Percentiles rank a stretch among this genome's conserved stretches.
phyloP scores from a whole-genome alignment of 35 echinoderm and acorn worm species.

The Acanthaster planci region DNA sequence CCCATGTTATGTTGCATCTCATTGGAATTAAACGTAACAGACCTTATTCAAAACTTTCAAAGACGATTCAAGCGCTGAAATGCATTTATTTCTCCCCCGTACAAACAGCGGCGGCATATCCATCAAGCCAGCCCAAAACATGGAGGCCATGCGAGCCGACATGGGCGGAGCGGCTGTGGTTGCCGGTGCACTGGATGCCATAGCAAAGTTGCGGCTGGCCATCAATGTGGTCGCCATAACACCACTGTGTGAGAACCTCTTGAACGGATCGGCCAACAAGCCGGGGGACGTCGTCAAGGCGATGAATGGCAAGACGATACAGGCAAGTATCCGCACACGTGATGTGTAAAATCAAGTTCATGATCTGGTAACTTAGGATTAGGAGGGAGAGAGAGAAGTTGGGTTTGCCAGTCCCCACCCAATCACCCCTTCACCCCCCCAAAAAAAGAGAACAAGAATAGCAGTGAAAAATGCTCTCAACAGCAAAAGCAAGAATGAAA shows the following conservation, averaged over 20 bases:
- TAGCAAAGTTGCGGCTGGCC: conserved; percentile 68
- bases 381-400: too few species aligned
- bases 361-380: too few species aligned
- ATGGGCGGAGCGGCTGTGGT: conserved; percentile 99
- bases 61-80: too few species aligned
- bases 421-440: too few species aligned
- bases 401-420: too few species aligned
- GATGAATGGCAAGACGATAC: conserved; percentile 98
- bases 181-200: conserved; percentile 72
- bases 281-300: conserved; percentile 94
- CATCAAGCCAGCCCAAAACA: conserved; percentile 78
- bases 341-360: too few species aligned
- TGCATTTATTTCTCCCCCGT: not conserved
- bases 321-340: conserved; percentile 46
- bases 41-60: too few species aligned
- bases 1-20: too few species aligned
- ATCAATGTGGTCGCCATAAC: conserved; percentile 86
- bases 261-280: conserved; percentile 79
- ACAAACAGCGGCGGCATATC: conserved; percentile 82
- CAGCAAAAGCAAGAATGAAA: too few species aligned
- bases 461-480: too few species aligned
- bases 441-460: too few species aligned
- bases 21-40: too few species aligned
- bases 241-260: conserved; percentile 95
- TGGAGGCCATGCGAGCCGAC: conserved; percentile 95